Percentiles rank a stretch among this genome's conserved stretches.
These are phyloP conservation scores for Strongylocentrotus purpuratus DNA, from an alignment of 35 echinoderm and acorn worm genomes.

Conservation along the genomic window DNA sequence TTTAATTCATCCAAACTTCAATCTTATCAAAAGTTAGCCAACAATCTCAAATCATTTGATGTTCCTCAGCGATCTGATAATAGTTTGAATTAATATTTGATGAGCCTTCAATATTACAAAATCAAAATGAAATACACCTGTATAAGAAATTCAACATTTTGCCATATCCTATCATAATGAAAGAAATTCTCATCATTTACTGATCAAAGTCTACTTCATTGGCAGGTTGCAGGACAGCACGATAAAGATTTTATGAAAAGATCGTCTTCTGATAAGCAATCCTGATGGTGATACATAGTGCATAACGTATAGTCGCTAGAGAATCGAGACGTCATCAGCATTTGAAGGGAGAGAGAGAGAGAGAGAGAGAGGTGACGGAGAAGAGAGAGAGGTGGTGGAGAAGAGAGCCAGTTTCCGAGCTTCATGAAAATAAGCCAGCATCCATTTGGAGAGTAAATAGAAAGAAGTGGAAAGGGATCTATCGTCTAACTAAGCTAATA, in stretches of 20 bases:
- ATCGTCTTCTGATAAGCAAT: not conserved
- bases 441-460: not conserved
- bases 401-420: not conserved
- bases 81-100: too few species aligned
- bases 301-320: not conserved
- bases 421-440: not conserved
- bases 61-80: too few species aligned
- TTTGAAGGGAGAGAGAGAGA: not conserved
- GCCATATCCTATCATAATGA: not conserved
- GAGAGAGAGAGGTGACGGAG: too few species aligned
- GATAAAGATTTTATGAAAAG: not conserved
- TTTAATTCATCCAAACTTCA: too few species aligned
- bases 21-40: too few species aligned
- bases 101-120: too few species aligned
- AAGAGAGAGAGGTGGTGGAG: not conserved
- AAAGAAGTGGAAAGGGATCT: constrained; percentile 16
- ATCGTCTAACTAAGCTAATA: not conserved
- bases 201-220: not conserved
- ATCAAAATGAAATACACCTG: not conserved
- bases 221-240: not conserved
- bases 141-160: not conserved
- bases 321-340: not conserved
- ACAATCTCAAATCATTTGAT: too few species aligned
- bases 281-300: not conserved
- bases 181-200: not conserved